These are phyloP conservation scores for Tetramorium simillimum DNA, from an alignment of 1,140 invertebrate species.

Conservation along the genomic window DNA sequence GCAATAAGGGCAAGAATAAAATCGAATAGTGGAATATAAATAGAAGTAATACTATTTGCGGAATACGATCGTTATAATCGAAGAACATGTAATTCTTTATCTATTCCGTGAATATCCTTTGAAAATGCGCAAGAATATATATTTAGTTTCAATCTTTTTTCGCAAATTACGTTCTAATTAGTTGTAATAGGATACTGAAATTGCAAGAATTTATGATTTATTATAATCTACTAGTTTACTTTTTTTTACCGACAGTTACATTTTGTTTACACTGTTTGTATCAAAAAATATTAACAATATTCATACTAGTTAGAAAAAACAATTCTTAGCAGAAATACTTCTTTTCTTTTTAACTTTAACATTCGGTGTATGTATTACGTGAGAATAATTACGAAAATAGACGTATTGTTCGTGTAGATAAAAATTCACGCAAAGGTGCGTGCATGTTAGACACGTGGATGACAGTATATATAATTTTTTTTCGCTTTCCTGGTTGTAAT, in stretches of 20 bases:
- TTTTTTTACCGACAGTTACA: neutral
- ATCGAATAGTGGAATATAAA: neutral
- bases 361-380: neutral
- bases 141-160: neutral
- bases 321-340: neutral
- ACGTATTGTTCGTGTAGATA: neutral
- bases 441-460: neutral
- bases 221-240: neutral
- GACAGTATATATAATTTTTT: constrained; percentile 7
- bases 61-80: neutral
- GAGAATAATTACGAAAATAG: neutral
- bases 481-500: neutral
- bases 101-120: neutral
- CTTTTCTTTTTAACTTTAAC: neutral
- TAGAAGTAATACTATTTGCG: constrained; percentile 4
- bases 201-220: neutral
- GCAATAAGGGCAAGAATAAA: neutral
- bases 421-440: neutral
- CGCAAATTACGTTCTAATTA: neutral
- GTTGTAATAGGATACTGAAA: neutral
- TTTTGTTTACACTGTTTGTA: neutral
- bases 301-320: neutral
- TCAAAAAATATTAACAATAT: neutral
- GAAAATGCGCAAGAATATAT: neutral
- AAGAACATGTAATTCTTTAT: neutral